A percentile compares a stretch with the other conserved stretches of the same genome.
Evolutionary conservation across 2,888 invertebrate species (phyloP).

Genomic region (Idaea straminata): DNA sequence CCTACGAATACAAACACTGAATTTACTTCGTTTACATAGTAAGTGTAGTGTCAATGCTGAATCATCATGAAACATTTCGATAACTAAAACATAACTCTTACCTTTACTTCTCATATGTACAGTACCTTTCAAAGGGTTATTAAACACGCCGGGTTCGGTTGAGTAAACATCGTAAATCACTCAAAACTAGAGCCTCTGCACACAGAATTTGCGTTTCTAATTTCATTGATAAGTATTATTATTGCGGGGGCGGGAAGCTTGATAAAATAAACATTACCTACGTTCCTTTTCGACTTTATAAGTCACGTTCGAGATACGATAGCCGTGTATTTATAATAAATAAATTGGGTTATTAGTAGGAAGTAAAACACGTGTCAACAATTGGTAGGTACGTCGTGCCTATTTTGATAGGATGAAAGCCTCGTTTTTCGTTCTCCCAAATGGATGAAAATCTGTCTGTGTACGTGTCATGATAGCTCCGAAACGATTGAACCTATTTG

Average conservation of each 20-base stretch:
- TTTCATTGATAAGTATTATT: constrained; percentile 39
- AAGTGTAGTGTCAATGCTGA: background rate
- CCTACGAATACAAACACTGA: background rate
- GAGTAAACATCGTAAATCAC: constrained; percentile 68
- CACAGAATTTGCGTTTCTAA: constrained; percentile 66
- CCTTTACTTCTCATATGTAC: constrained; percentile 39
- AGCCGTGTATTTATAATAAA: background rate
- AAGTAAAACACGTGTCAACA: background rate
- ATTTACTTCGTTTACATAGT: background rate
- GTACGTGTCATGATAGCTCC: too few relatives aligned
- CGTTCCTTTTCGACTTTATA: constrained; percentile 1
- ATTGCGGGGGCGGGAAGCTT: constrained; percentile 14
- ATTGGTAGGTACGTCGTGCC: too few relatives aligned
- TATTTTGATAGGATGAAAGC: background rate
- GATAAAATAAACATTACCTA: constrained; percentile 14
- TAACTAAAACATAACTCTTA: background rate
- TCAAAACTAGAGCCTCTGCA: constrained; percentile 60
- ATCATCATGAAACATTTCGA: background rate
- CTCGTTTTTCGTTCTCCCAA: background rate
- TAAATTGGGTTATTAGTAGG: background rate
- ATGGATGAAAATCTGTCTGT: too few relatives aligned
- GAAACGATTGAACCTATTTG: too few relatives aligned
- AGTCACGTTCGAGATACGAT: background rate
- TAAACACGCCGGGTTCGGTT: constrained; percentile 60
- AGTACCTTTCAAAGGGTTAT: constrained; percentile 61